These are phyloP conservation scores for Meloidogyne hapla DNA, from an alignment of 1,140 invertebrate species.

Conservation along the genomic window DNA sequence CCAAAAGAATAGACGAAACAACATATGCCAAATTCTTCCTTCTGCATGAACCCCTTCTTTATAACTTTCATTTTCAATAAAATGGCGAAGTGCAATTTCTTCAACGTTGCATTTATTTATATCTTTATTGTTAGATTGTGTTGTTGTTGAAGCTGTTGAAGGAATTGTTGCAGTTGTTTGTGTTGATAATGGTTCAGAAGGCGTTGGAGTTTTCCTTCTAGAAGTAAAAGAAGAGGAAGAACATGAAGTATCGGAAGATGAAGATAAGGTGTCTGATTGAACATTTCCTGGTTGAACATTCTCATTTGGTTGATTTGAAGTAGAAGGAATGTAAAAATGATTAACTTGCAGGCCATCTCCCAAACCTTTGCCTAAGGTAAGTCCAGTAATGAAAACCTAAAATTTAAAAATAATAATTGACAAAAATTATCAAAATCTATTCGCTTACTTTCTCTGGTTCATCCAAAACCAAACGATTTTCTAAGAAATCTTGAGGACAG, in stretches of 20 bases:
- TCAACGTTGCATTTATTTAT: constrained; percentile 45
- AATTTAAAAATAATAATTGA: constrained; percentile 1
- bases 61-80: constrained; percentile 41
- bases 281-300: not conserved
- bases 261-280: not conserved
- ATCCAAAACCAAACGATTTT: constrained; percentile 6
- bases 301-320: not conserved
- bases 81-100: constrained; percentile 51
- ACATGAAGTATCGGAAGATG: not conserved
- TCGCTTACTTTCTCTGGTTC: constrained; percentile 26
- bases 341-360: constrained; percentile 51
- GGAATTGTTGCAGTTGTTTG: not conserved
- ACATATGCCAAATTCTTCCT: constrained; percentile 54
- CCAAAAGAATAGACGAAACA: constrained; percentile 52
- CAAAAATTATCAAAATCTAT: not conserved
- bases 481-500: too few relatives aligned
- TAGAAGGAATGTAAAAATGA: constrained; percentile 43
- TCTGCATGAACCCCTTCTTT: constrained; percentile 36
- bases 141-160: not conserved
- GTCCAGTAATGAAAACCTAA: constrained; percentile 50
- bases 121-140: constrained; percentile 19
- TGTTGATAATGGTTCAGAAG: not conserved
- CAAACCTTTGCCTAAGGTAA: constrained; percentile 43
- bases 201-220: not conserved
- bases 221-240: not conserved